A percentile compares a stretch with the other conserved stretches of the same genome.
Conservation (phyloP, 2,888 invertebrate species). For the Plagodis pulveraria region DNA sequence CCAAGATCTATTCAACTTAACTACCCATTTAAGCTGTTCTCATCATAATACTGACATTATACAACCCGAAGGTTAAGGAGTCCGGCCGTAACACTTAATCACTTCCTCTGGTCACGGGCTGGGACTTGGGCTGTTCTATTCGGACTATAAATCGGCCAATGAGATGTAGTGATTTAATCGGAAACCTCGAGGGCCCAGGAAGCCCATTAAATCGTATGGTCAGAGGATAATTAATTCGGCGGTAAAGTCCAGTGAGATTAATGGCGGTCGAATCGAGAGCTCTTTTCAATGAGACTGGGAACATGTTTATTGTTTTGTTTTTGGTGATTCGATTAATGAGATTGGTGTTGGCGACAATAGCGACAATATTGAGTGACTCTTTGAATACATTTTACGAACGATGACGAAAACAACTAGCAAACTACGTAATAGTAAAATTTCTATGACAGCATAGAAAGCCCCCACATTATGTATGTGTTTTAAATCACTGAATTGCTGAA, state of each 20-base stretch:
- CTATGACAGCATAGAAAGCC: too few relatives aligned
- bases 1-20: slow-evolving; percentile 28
- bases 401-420: too few relatives aligned
- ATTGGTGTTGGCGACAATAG: neutral
- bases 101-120: slow-evolving; percentile 37
- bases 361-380: neutral
- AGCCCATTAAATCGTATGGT: slow-evolving; percentile 84
- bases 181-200: slow-evolving; percentile 81
- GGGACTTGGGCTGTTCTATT: slow-evolving; percentile 35
- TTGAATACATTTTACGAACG: neutral
- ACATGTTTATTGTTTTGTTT: slow-evolving; percentile 67
- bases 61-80: slow-evolving; percentile 41
- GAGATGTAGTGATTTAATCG: slow-evolving; percentile 85
- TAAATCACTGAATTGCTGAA: too few relatives aligned
- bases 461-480: too few relatives aligned
- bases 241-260: slow-evolving; percentile 82
- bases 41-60: slow-evolving; percentile 37
- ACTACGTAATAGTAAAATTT: too few relatives aligned
- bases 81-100: slow-evolving; percentile 40
- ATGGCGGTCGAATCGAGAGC: slow-evolving; percentile 70
- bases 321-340: slow-evolving; percentile 36
- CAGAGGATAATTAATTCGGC: slow-evolving; percentile 84
- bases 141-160: slow-evolving; percentile 83
- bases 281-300: slow-evolving; percentile 69
- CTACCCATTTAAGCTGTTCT: slow-evolving; percentile 20